Evolutionary conservation across 2,888 invertebrate species (phyloP).

Genomic region (Pardosa pseudoannulata): DNA sequence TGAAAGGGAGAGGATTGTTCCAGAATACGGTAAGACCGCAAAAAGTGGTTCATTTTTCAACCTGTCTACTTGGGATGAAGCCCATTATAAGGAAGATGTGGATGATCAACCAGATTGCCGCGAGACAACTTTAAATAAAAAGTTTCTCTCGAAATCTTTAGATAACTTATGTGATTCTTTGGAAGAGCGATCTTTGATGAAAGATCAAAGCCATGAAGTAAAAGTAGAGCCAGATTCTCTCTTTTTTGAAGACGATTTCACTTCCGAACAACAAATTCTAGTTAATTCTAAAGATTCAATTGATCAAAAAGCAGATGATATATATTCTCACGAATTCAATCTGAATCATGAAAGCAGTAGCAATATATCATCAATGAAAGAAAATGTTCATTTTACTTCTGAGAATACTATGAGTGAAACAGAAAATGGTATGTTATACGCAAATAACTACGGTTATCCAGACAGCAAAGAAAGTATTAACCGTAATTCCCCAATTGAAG

Average conservation of each 20-base stretch:
- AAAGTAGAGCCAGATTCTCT: not conserved
- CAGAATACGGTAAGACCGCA: not conserved
- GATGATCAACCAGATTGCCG: not conserved
- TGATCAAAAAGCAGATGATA: not conserved
- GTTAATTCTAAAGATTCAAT: too few species aligned
- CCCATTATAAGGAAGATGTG: constrained; percentile 25
- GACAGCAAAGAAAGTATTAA: not conserved
- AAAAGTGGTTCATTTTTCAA: constrained; percentile 38
- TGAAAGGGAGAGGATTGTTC: not conserved
- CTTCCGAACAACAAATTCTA: too few species aligned
- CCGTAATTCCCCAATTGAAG: not conserved
- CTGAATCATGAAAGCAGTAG: not conserved
- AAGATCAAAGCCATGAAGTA: not conserved
- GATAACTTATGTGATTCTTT: constrained; percentile 46
- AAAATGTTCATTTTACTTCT: not conserved
- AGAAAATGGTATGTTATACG: not conserved
- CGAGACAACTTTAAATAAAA: not conserved
- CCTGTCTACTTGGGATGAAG: constrained; percentile 53
- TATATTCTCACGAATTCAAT: not conserved
- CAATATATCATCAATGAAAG: not conserved
- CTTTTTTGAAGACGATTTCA: not conserved
- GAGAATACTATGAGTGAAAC: not conserved
- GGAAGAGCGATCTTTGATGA: not conserved
- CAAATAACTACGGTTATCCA: not conserved
- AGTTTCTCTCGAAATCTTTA: constrained; percentile 47